These are phyloP conservation scores for Apodemus speciosus DNA, from an alignment of 2,113 vertebrate genomes.

Conservation along the genomic window DNA sequence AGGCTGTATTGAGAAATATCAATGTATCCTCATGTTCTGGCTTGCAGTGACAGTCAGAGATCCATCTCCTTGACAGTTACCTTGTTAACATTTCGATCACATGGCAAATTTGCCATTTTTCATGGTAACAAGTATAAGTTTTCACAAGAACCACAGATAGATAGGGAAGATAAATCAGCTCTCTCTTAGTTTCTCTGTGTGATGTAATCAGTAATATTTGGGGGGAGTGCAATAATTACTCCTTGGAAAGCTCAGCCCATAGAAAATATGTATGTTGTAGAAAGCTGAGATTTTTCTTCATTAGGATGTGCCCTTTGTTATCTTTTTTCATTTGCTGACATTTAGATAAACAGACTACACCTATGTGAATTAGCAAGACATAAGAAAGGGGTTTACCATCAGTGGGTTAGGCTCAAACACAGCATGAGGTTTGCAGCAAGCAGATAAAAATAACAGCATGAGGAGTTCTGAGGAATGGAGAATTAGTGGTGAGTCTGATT, in stretches of 20 bases:
- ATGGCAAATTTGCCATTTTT: conserved; percentile 93
- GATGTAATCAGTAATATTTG: conserved; percentile 86
- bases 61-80: conserved; percentile 95
- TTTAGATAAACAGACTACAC: conserved; percentile 83
- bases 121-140: conserved; percentile 89
- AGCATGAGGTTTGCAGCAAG: conserved; percentile 31
- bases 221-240: conserved; percentile 86
- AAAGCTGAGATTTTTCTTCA: conserved; percentile 85
- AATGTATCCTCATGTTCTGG: conserved; percentile 93
- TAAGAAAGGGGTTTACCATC: conserved; percentile 68
- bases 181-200: conserved; percentile 80
- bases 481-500: not conserved
- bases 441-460: not conserved
- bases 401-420: conserved; percentile 64
- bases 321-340: conserved; percentile 71
- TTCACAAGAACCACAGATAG: conserved; percentile 88
- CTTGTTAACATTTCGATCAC: conserved; percentile 97
- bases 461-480: not conserved
- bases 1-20: conserved; percentile 93
- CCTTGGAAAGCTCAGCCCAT: conserved; percentile 79
- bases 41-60: conserved; percentile 90
- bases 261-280: conserved; percentile 79
- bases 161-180: conserved; percentile 84
- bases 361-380: conserved; percentile 70
- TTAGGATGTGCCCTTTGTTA: conserved; percentile 74